Base-by-base conservation (phyloP, 2,888 invertebrate genomes). In the Oscheius sp. region DNA sequence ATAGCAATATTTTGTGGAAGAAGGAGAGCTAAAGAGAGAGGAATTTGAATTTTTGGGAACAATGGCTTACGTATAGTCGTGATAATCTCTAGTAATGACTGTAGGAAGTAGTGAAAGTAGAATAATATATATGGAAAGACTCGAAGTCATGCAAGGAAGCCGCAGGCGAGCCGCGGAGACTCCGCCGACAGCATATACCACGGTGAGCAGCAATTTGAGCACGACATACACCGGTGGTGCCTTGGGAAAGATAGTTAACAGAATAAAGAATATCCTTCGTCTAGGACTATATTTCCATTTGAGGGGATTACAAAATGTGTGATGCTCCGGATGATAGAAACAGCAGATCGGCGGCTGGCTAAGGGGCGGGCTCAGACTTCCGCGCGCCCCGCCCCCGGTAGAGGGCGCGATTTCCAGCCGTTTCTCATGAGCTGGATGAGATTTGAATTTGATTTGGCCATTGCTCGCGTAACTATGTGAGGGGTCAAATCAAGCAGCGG, bases 1-100 rank as follows among this genome's bases (percentile, higher is more conserved):
- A 74, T 83, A 85, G 72, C 85, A 85, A 52, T 82, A 48, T 25
- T 48, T 48, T 20, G 48, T 48, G 23, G 48, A 48, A 17, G 48
- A 20, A 20, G 23, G 20, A 48, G n/a, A n/a, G n/a, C n/a, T 31
- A 29, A 46, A 48, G 1, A 39, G 33, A 5, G 20, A 55, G 10
- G 25, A 10, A 10, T 27, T 10, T 10, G 27, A 25, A 23, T 25
- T 17, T 20, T 6, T 27, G 29, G 8, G n/a, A 5, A 45, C 1
- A 42, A 37, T 27, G 17, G 29, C 45, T n/a, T 45, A 61, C 61
- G 34, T 23, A 20, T 55, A 55, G 34, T 55, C 34, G 3, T 34
- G 33, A 37, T 61, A 42, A 29, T 61, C 61, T 31, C 61, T 42
- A 17, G 61, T 27, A 27, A 31, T 27, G 20, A 17, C 29, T 42